Conservation (phyloP, 1,140 invertebrate genomes). For the Trialeurodes vaporariorum region DNA sequence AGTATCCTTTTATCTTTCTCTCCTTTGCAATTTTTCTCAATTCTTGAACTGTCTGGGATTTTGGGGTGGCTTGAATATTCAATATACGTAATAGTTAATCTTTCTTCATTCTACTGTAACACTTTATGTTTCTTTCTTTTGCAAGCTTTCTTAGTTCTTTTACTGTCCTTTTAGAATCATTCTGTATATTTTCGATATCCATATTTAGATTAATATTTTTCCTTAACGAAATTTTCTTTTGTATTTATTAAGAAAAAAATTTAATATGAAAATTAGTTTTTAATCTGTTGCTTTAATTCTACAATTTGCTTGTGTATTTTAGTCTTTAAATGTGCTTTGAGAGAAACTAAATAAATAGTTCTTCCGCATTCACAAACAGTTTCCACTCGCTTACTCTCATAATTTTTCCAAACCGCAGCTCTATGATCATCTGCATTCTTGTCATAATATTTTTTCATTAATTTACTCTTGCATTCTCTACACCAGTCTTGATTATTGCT, state of each 20-base stretch:
- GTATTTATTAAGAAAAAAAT: constrained; percentile 13
- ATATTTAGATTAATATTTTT: too few species aligned
- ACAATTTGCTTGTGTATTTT: neutral
- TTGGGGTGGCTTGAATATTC: constrained; percentile 2
- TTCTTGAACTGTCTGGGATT: neutral
- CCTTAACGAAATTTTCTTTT: too few species aligned
- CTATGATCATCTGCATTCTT: too few species aligned
- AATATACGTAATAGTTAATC: constrained; percentile 3
- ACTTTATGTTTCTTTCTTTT: constrained; percentile 9
- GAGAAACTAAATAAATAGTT: too few species aligned
- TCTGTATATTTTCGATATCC: constrained; percentile 3
- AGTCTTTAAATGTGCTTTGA: too few species aligned
- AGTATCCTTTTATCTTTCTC: constrained; percentile 5
- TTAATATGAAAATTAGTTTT: constrained; percentile 6
- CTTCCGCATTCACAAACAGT: too few species aligned
- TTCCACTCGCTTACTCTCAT: too few species aligned
- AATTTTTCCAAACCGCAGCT: too few species aligned
- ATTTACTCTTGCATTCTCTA: too few species aligned
- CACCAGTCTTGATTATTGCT: too few species aligned
- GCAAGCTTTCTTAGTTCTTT: constrained; percentile 8
- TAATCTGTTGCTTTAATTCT: neutral
- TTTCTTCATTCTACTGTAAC: constrained; percentile 7
- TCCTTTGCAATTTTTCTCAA: constrained; percentile 8
- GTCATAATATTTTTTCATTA: too few species aligned
- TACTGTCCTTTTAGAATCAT: constrained; percentile 7